phyloP scores from a whole-genome alignment of 2,113 vertebrate genomes.

The Galeopterus variegatus region DNA sequence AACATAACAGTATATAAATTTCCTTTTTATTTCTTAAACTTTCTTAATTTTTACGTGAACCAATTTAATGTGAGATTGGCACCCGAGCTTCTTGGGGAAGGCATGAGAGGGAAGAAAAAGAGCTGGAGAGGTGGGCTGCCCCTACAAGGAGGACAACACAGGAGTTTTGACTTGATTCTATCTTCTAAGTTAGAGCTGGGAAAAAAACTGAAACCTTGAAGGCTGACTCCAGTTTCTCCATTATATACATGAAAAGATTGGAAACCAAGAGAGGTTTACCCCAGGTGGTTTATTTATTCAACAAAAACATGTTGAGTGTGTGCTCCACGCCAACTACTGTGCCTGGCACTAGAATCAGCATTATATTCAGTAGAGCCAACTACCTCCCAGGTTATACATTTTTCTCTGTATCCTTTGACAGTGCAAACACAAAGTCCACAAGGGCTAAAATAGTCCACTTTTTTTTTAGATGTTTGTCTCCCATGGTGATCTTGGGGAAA shows the following conservation, averaged over 20 bases:
- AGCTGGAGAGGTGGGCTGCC: neutral
- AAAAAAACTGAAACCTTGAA: neutral
- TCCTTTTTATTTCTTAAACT: slow-evolving; percentile 42
- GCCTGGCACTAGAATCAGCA: neutral
- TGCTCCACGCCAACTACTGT: rapidly evolving
- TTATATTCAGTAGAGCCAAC: neutral
- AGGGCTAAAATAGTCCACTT: neutral
- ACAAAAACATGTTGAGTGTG: neutral
- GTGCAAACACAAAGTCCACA: neutral
- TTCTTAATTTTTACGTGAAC: slow-evolving; percentile 14
- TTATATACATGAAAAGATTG: neutral
- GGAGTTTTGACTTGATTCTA: neutral
- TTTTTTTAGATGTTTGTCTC: neutral
- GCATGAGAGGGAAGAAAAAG: neutral
- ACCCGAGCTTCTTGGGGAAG: neutral
- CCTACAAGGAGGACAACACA: neutral
- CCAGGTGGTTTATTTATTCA: neutral
- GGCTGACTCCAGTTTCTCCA: neutral
- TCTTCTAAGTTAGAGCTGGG: neutral
- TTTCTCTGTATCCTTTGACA: neutral
- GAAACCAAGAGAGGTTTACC: neutral
- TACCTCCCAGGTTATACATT: neutral
- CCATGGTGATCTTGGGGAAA: neutral
- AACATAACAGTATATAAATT: neutral
- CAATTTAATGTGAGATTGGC: neutral